Conservation (phyloP, 2,113 vertebrate species). For the Naja naja region DNA sequence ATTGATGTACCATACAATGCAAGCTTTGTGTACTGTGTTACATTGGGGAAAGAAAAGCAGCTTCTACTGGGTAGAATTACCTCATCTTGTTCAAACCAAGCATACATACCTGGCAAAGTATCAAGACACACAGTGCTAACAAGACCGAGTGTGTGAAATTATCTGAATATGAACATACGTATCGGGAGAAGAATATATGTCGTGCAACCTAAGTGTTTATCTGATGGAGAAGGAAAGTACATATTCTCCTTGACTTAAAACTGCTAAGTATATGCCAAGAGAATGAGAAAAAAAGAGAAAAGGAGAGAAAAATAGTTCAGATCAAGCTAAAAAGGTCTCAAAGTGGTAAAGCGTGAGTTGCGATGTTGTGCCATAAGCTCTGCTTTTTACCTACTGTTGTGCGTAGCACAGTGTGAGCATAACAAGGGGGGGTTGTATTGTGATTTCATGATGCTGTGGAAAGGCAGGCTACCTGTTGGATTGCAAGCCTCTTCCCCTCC, state of each 20-base stretch:
- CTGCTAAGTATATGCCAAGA: not conserved
- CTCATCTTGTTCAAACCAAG: not conserved
- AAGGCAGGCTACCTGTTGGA: not conserved
- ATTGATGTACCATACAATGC: not conserved
- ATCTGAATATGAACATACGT: not conserved
- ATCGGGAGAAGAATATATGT: not conserved
- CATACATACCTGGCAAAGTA: rapidly evolving
- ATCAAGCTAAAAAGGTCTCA: not conserved
- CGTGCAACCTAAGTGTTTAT: no score
- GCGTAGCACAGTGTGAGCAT: not conserved
- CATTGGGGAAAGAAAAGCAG: not conserved
- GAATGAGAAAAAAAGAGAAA: not conserved
- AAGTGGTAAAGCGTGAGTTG: not conserved
- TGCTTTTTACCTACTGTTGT: not conserved
- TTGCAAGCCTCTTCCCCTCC: not conserved
- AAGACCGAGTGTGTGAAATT: not conserved
- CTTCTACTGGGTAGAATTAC: not conserved
- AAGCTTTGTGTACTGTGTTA: not conserved
- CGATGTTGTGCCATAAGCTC: not conserved
- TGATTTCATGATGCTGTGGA: not conserved
- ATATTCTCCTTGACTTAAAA: not conserved
- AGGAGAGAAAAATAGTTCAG: not conserved
- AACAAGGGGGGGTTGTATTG: not conserved
- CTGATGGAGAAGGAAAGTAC: no score
- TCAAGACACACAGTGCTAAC: slow-evolving; percentile 25